phyloP scores from a whole-genome alignment of 37 sponge, comb jelly and placozoan genomes.

The Cliona cf. orientalis region DNA sequence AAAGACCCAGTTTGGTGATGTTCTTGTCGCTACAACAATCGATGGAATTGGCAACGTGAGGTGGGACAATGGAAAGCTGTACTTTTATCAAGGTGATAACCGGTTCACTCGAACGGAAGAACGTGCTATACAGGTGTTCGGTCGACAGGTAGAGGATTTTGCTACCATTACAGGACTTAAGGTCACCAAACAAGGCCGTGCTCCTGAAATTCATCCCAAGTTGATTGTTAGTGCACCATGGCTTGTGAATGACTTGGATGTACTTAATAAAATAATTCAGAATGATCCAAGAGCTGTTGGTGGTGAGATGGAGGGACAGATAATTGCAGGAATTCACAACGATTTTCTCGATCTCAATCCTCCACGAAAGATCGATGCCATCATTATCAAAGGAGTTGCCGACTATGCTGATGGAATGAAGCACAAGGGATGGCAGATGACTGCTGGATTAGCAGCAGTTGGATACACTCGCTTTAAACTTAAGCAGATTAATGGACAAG shows the following conservation, averaged over 20 bases:
- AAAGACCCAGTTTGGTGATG: conserved; percentile 21
- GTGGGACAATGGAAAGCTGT: not conserved
- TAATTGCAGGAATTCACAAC: not conserved
- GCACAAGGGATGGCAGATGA: conserved; percentile 26
- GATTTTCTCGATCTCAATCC: not conserved
- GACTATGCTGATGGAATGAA: conserved; percentile 24
- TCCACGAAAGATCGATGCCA: not conserved
- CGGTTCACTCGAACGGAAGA: not conserved
- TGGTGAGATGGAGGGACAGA: conserved; percentile 36
- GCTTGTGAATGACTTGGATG: not conserved
- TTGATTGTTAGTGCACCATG: not conserved
- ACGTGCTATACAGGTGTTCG: not conserved
- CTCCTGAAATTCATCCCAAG: not conserved
- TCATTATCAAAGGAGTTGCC: conserved; percentile 29
- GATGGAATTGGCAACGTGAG: not conserved
- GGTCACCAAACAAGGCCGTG: not conserved
- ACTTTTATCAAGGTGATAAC: not conserved
- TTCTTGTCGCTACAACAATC: conserved; percentile 17
- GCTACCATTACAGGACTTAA: not conserved
- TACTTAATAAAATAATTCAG: not conserved
- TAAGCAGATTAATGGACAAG: no score
- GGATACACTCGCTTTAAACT: not conserved
- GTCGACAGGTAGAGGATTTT: not conserved
- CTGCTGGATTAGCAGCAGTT: conserved; percentile 39
- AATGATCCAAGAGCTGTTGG: conserved; percentile 26